These are phyloP conservation scores for Nesogale talazaci DNA, from an alignment of 2,113 vertebrate genomes.

Conservation along the genomic window DNA sequence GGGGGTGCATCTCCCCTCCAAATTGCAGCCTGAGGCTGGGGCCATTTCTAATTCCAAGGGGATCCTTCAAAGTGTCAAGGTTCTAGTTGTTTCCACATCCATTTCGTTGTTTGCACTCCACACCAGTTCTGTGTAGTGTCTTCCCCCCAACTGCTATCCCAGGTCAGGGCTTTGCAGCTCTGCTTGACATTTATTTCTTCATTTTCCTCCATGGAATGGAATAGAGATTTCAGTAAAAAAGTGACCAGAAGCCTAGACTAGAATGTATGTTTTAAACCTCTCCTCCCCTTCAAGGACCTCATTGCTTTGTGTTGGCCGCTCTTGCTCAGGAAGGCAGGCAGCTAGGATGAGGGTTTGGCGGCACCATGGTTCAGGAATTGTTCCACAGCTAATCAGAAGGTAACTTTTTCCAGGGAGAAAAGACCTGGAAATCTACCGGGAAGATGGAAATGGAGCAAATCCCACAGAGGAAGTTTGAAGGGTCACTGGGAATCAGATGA, in stretches of 20 bases:
- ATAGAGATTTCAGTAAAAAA: conserved; percentile 56
- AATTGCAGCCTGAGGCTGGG: conserved; percentile 26
- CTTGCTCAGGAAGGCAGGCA: neutral
- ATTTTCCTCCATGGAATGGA: neutral
- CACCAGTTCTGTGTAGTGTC: conserved; percentile 45
- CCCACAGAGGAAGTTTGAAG: neutral
- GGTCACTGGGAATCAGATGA: neutral
- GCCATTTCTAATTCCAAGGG: conserved; percentile 13
- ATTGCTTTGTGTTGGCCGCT: neutral
- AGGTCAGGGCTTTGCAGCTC: conserved; percentile 23
- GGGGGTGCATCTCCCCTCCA: neutral
- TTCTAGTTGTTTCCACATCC: conserved; percentile 22
- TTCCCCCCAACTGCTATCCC: conserved; percentile 62
- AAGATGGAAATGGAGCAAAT: neutral
- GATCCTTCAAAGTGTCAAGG: conserved; percentile 29
- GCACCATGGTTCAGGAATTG: neutral
- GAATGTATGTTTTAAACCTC: conserved; percentile 66
- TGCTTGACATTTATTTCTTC: conserved; percentile 54
- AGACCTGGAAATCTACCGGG: neutral
- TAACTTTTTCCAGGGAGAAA: neutral
- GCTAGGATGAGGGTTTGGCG: neutral
- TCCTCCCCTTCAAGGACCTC: neutral
- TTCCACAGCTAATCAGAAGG: neutral
- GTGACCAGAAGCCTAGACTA: conserved; percentile 53
- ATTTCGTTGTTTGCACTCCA: conserved; percentile 53